phyloP scores from a whole-genome alignment of 2,113 vertebrate species.

The Lanius ludovicianus region DNA sequence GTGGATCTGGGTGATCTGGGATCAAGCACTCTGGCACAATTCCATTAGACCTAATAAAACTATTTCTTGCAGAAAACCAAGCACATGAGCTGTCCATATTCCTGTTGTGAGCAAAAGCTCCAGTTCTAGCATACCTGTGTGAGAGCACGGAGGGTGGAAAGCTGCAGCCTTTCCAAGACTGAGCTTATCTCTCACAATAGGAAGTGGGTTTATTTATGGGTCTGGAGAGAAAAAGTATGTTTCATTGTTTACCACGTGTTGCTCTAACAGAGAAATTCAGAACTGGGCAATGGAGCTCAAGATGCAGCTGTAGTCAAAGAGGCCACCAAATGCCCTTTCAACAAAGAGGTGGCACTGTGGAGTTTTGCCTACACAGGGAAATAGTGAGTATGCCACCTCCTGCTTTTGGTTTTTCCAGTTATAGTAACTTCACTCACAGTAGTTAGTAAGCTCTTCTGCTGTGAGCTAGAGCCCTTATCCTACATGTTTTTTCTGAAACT shows the following conservation, averaged over 20 bases:
- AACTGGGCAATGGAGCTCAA: background rate
- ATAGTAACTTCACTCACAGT: background rate
- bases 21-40: background rate
- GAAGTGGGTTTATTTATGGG: background rate
- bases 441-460: background rate
- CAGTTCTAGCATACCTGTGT: accelerated
- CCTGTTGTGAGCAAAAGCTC: background rate
- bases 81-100: background rate
- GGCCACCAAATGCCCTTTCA: background rate
- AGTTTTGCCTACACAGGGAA: background rate
- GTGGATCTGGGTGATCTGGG: background rate
- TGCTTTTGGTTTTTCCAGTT: background rate
- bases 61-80: background rate
- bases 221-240: background rate
- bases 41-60: background rate
- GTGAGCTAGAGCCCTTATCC: background rate
- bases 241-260: background rate
- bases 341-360: background rate
- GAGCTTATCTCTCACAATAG: background rate
- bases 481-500: background rate
- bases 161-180: background rate
- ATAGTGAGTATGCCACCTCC: background rate
- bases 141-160: background rate
- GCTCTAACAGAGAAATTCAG: background rate
- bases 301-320: background rate